Evolutionary conservation across 2,797 vertebrate genomes (phyloP).

Genomic region (Pantherophis vulpinus): DNA sequence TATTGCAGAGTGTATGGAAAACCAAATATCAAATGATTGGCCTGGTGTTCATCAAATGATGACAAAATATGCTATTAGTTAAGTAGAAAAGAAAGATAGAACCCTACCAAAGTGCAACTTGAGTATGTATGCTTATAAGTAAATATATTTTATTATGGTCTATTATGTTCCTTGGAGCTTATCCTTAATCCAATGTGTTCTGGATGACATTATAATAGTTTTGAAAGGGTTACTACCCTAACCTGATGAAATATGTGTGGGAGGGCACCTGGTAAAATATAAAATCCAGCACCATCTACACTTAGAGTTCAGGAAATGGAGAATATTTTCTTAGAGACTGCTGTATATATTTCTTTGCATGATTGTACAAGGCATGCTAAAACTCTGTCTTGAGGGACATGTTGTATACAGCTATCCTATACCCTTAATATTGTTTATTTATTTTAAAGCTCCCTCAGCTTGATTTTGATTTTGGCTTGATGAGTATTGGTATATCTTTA

Average conservation of each 20-base stretch:
- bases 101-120: neutral
- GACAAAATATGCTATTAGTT: neutral
- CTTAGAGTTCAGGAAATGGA: neutral
- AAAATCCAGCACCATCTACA: neutral
- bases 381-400: neutral
- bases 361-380: neutral
- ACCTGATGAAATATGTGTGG: neutral
- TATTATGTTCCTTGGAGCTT: neutral
- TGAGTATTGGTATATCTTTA: neutral
- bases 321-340: neutral
- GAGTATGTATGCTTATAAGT: neutral
- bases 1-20: slow-evolving; percentile 11
- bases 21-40: slow-evolving; percentile 39
- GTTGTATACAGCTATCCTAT: neutral
- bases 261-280: neutral
- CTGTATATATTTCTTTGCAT: no score
- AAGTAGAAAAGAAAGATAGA: neutral
- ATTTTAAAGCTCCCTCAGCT: neutral
- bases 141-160: neutral
- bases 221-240: neutral
- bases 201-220: neutral
- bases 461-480: neutral
- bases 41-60: slow-evolving; percentile 23
- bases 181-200: neutral
- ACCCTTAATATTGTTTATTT: neutral